phyloP scores from a whole-genome alignment of 2,113 vertebrate species.

The Todiramphus chloris region DNA sequence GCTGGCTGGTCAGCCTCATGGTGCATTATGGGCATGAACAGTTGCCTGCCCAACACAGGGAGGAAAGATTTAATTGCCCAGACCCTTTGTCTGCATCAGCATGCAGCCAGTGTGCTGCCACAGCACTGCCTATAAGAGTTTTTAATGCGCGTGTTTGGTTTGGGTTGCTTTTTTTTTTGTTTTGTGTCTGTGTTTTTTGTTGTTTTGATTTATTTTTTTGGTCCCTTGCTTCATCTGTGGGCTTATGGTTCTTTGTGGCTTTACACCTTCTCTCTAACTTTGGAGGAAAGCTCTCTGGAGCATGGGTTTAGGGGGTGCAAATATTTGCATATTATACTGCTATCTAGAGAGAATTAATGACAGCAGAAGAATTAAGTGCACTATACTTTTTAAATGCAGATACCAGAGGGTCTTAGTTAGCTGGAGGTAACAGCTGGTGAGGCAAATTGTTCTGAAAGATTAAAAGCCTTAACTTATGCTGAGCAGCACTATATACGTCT shows the following conservation, averaged over 20 bases:
- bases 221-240: background rate
- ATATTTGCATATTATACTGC: background rate
- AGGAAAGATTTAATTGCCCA: background rate
- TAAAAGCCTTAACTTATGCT: background rate
- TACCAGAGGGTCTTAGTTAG: background rate
- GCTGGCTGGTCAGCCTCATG: background rate
- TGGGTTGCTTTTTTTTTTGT: too few species aligned
- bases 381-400: background rate
- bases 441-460: background rate
- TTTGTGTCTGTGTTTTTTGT: too few species aligned
- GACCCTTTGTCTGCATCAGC: rapidly evolving
- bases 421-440: background rate
- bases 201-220: background rate
- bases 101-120: background rate
- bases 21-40: background rate
- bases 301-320: background rate
- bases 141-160: too few species aligned
- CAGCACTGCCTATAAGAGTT: background rate
- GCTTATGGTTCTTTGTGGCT: background rate
- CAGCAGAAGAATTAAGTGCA: background rate
- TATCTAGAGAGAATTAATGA: background rate
- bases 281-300: background rate
- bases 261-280: background rate
- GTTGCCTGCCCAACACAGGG: background rate
- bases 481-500: background rate